Base-by-base conservation (phyloP, 2,888 invertebrate genomes). In the Heteromurus nitidus region DNA sequence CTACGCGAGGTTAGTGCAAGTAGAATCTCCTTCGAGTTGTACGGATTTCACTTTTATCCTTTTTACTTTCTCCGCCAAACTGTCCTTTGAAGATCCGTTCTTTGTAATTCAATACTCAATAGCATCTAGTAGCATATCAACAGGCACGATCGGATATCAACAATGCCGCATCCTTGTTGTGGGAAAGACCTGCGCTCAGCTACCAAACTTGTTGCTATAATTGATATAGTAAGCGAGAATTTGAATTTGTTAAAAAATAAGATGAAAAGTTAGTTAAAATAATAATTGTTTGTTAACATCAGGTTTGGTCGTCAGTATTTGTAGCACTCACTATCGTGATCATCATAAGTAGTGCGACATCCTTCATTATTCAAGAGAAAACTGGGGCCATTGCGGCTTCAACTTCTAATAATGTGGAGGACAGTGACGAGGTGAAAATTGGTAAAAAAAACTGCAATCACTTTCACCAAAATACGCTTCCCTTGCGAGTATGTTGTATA, bases 301-400 rank as follows among this genome's bases (percentile, higher is more conserved):
- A 79, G 79, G 72, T 79, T n/a, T 79, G 79, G 79, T 72, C 79
- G 3, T 79, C 79, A 1, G 55, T 79, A 44, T 79, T 79, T 30
- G 65, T 79, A 11, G 79, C 79, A 22, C 20, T 53, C 9, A 30
- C 65, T 13, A 79, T 79, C 28, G 79, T 79, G 20, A 79, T 72
- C 9, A 31, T 79, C 11, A 68, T 79, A 11, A 70, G n/a, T 11
- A 77, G 62, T 53, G 69, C 77, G 1, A 64, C 77, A 11, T 24
- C 58, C 3, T 68, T 76, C 18, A 62, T 60, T 16, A 18, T 69
- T 36, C 42, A 36, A 64, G 18, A 22, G 26, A 28, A 62, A 30
- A 31, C 20, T 47, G 62, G 28, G 0, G 50, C 9, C n/a, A n/a
- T n/a, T n/a, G n/a, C n/a, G n/a, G n/a, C n/a, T n/a, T n/a, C n/a